These are phyloP conservation scores for Nyleta sp. DNA, from an alignment of 2,888 invertebrate species.

Conservation along the genomic window DNA sequence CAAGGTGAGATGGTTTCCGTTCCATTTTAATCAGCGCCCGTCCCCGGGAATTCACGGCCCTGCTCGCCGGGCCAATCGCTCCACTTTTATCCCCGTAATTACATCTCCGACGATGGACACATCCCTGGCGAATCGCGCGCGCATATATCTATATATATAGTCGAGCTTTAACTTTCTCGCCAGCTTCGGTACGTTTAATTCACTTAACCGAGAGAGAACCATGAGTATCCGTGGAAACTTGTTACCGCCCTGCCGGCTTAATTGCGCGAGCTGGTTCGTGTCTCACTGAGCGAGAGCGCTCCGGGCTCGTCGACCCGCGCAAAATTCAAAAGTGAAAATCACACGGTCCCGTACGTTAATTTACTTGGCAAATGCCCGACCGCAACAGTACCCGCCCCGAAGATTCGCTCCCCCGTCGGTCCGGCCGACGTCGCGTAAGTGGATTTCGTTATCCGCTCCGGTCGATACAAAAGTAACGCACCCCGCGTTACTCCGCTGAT, in stretches of 20 bases:
- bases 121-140: constrained; percentile 17
- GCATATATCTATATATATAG: no score
- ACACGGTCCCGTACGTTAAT: constrained; percentile 36
- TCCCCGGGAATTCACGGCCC: constrained; percentile 14
- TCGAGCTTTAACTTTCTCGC: constrained; percentile 50
- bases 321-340: constrained; percentile 59
- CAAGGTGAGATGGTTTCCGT: constrained; percentile 10
- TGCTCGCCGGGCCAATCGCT: constrained; percentile 21
- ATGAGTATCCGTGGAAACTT: constrained; percentile 51
- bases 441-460: constrained; percentile 12
- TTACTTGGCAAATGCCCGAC: constrained; percentile 21
- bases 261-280: constrained; percentile 55
- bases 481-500: no score
- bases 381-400: constrained; percentile 7
- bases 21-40: constrained; percentile 46
- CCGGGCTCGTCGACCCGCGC: constrained; percentile 33
- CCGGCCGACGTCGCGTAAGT: constrained; percentile 1
- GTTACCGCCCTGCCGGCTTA: constrained; percentile 49
- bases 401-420: constrained; percentile 1
- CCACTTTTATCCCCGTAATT: constrained; percentile 52
- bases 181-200: constrained; percentile 57
- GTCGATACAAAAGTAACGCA: constrained; percentile 6
- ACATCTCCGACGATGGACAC: constrained; percentile 40
- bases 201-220: constrained; percentile 50
- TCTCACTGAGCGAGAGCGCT: constrained; percentile 33